Base-by-base conservation (phyloP, 2,888 invertebrate genomes). In the Synergus laeviventris region DNA sequence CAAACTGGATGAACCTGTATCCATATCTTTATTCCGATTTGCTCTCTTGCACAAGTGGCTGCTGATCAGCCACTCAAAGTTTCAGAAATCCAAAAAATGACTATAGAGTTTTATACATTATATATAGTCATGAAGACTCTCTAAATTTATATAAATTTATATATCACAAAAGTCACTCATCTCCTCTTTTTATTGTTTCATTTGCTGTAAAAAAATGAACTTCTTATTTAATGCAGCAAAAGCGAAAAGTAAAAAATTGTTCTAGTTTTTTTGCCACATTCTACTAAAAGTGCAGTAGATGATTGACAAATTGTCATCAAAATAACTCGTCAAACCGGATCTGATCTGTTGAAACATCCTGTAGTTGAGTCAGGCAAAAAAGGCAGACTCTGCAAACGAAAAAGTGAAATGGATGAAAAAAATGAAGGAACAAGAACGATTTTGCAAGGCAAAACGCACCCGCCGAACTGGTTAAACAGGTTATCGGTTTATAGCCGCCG, bases 391-490 rank as follows among this genome's bases (percentile, higher is more conserved):
- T 73, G 78, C 77, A 73, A 77, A 74, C 73, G 80, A 78, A 81
- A 81, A 78, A 81, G 81, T 76, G 75, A 78, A 77, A 77, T 76
- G 79, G 62, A 76, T 75, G 81, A 81, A 78, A 81, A 83, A 85
- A 79, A 80, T 79, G 81, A 79, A 79, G 80, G 79, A 81, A 81
- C 66, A 76, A 80, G 81, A 84, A 84, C 76, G 81, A 83, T 84
- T 86, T 82, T 79, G 81, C 84, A 83, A 84, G 81, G 83, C 82
- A 86, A 84, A 85, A 83, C 82, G 84, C 81, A 83, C 83, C 82
- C 77, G 83, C 83, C 76, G 84, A 86, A 89, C 89, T 89, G 89
- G 89, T 89, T 88, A 87, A 89, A 89, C 89, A 86, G 88, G 89
- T 89, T 89, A 87, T 86, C 87, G 85, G 85, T 89, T 89, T 89